These are phyloP conservation scores for Protodeltote pygarga DNA, from an alignment of 2,888 invertebrate genomes.

Conservation along the genomic window DNA sequence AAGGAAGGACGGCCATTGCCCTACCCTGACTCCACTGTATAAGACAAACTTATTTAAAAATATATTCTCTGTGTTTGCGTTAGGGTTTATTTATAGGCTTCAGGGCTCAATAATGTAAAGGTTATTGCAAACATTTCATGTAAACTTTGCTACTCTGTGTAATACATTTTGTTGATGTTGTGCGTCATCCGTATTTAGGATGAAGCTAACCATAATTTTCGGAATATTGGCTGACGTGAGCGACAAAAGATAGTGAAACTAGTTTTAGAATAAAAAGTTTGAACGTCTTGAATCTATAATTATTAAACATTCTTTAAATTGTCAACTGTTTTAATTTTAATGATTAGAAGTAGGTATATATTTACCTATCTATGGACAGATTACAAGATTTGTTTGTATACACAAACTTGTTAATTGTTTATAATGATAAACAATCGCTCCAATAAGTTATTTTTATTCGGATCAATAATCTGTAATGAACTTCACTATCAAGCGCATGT, in stretches of 20 bases:
- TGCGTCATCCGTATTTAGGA: conserved; percentile 27
- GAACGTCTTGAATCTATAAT: too few species aligned
- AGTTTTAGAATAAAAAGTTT: neutral
- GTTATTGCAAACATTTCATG: conserved; percentile 11
- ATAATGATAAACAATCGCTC: conserved; percentile 45
- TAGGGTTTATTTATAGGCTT: conserved; percentile 29
- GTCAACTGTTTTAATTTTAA: too few species aligned
- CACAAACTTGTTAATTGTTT: conserved; percentile 40
- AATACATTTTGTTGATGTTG: conserved; percentile 4
- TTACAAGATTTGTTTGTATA: conserved; percentile 37
- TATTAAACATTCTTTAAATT: too few species aligned
- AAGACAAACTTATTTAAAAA: conserved; percentile 50
- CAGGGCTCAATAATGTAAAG: conserved; percentile 5
- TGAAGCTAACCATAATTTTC: conserved; percentile 15
- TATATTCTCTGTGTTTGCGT: conserved; percentile 56
- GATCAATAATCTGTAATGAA: conserved; percentile 69
- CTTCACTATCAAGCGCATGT: conserved; percentile 68
- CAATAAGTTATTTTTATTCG: conserved; percentile 51
- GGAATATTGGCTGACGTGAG: conserved; percentile 46
- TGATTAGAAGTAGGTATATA: conserved; percentile 22
- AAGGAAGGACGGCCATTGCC: conserved; percentile 79
- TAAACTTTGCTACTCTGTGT: conserved; percentile 5
- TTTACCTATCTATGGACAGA: conserved; percentile 22
- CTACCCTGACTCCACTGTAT: conserved; percentile 49
- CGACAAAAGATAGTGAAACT: conserved; percentile 23